Evolutionary conservation across 2,113 vertebrate species (phyloP).

Genomic region (Ictalurus furcatus): DNA sequence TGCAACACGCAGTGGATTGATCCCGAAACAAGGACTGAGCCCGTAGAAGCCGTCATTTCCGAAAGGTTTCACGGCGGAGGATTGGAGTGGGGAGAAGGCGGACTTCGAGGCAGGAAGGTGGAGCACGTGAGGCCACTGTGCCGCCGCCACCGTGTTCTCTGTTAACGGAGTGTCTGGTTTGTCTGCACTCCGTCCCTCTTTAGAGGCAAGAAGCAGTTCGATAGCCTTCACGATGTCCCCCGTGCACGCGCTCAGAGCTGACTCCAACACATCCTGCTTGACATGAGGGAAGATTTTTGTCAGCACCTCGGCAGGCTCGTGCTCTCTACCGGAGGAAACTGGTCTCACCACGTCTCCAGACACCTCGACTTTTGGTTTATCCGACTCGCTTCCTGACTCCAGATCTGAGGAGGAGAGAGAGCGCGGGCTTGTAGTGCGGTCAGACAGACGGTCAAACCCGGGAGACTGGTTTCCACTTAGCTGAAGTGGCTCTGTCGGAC

Average conservation of each 20-base stretch:
- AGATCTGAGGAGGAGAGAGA: conserved; percentile 79
- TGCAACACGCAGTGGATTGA: conserved; percentile 28
- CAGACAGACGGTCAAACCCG: conserved; percentile 69
- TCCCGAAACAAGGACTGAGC: conserved; percentile 36
- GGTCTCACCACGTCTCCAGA: conserved; percentile 43
- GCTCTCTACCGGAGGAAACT: conserved; percentile 57
- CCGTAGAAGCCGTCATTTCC: conserved; percentile 14
- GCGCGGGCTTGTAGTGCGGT: conserved; percentile 72
- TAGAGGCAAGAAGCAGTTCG: conserved; percentile 77
- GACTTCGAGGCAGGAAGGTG: conserved; percentile 8
- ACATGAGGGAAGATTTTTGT: conserved; percentile 83
- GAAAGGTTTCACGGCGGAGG: not conserved
- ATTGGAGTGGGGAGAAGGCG: conserved; percentile 25
- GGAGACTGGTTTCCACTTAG: conserved; percentile 59
- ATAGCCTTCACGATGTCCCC: conserved; percentile 86
- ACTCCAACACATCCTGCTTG: conserved; percentile 73
- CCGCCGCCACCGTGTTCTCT: not conserved
- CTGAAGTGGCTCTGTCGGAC: conserved; percentile 51
- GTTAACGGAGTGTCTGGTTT: conserved; percentile 49
- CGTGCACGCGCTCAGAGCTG: conserved; percentile 76
- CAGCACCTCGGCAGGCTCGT: conserved; percentile 81
- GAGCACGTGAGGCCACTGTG: not conserved
- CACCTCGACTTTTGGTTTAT: conserved; percentile 71
- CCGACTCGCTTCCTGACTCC: conserved; percentile 83
- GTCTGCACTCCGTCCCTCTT: conserved; percentile 63